A percentile compares a stretch with the other conserved stretches of the same genome.
phyloP scores from a whole-genome alignment of 2,113 vertebrate genomes.

The Xenotilapia leptura region DNA sequence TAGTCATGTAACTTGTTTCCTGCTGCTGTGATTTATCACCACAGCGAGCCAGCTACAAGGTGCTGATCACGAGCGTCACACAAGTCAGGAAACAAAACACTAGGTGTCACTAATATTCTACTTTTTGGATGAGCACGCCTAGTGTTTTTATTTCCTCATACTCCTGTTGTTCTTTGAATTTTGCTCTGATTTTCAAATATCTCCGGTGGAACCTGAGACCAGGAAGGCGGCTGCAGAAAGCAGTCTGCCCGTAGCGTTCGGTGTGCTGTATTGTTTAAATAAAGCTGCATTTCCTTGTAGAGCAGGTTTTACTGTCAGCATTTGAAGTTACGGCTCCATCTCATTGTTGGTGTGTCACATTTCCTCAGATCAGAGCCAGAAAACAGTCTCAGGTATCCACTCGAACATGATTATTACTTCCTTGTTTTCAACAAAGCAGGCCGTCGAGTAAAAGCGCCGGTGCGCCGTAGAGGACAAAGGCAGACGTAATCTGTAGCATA shows the following conservation, averaged over 20 bases:
- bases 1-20: background rate
- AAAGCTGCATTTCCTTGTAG: conserved; percentile 58
- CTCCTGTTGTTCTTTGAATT: background rate
- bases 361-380: conserved; percentile 1
- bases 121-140: fast-evolving
- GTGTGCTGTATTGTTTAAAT: background rate
- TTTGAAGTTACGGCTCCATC: background rate
- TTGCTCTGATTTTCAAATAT: background rate
- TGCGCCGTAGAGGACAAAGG: background rate
- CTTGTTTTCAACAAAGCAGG: background rate
- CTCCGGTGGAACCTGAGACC: background rate
- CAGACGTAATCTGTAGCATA: background rate
- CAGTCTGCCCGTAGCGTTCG: background rate
- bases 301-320: conserved; percentile 61
- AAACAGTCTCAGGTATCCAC: background rate
- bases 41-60: fast-evolving
- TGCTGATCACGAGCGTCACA: background rate
- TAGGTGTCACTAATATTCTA: conserved; percentile 21
- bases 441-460: fast-evolving
- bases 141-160: background rate
- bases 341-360: background rate
- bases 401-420: background rate
- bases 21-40: background rate
- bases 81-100: background rate
- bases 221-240: background rate